These are phyloP conservation scores for Centroberyx gerrardi DNA, from an alignment of 2,797 vertebrate genomes.

Conservation along the genomic window DNA sequence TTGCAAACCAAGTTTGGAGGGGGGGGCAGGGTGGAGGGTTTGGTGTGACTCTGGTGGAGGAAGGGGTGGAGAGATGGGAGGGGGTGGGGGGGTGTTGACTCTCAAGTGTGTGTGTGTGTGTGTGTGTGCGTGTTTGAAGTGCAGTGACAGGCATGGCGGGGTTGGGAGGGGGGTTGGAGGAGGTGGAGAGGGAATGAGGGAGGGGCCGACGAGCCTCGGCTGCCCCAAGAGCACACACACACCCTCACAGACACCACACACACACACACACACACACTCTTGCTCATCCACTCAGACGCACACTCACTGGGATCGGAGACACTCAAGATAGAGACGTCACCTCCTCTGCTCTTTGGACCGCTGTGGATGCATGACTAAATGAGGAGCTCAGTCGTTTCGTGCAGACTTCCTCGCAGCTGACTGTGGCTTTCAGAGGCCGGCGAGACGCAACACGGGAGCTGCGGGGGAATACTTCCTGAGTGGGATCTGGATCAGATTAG, in stretches of 20 bases:
- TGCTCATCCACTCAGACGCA: slow-evolving; percentile 44
- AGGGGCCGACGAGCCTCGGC: slow-evolving; percentile 66
- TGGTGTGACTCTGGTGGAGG: slow-evolving; percentile 64
- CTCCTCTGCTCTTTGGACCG: slow-evolving; percentile 49
- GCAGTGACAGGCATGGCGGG: slow-evolving; percentile 68
- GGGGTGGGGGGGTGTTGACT: slow-evolving; percentile 59
- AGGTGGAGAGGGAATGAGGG: slow-evolving; percentile 64
- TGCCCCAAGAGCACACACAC: slow-evolving; percentile 40
- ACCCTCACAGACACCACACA: not conserved
- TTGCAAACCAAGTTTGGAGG: slow-evolving; percentile 30
- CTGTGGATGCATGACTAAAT: slow-evolving; percentile 6
- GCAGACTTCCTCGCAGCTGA: slow-evolving; percentile 24
- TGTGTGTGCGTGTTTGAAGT: slow-evolving; percentile 57
- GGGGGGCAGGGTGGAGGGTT: slow-evolving; percentile 25
- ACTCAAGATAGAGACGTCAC: slow-evolving; percentile 68
- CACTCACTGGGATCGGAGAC: slow-evolving; percentile 60
- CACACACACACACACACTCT: slow-evolving; percentile 48
- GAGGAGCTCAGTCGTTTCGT: slow-evolving; percentile 14
- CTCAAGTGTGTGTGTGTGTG: slow-evolving; percentile 33
- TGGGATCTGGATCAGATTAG: slow-evolving; percentile 69
- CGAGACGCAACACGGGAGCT: not conserved
- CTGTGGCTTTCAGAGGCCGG: slow-evolving; percentile 36
- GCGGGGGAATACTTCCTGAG: slow-evolving; percentile 40
- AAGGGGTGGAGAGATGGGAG: slow-evolving; percentile 51
- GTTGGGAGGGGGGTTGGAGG: slow-evolving; percentile 35